Evolutionary conservation across 1,140 invertebrate genomes (phyloP), one percentile per base, ranked within the genome.

Genomic region (Asobara japonica): DNA sequence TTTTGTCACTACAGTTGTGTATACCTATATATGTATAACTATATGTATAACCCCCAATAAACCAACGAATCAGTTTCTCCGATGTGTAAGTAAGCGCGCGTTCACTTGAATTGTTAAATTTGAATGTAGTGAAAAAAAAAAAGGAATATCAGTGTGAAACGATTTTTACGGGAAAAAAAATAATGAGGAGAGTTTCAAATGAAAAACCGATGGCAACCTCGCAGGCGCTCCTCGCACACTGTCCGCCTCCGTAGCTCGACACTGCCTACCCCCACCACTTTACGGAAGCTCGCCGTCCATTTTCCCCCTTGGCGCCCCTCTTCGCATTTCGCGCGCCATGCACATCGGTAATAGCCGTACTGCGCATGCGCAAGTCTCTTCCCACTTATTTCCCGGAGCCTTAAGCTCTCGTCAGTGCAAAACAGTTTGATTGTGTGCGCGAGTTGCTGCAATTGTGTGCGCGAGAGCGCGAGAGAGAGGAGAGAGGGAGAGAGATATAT

Each of bases 161-260:
- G n/a, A 2, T 45, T 45, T 45, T 56, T 56, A 45, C 6, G n/a
- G 31, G 7, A 38, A 73, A 61, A 74, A 38, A 62, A 68, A 27
- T 18, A 22, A 65, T n/a, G n/a, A n/a, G n/a, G 69, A 69, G 30
- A 65, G 33, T 29, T 20, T 33, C 45, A 68, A 38, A 60, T 1
- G 33, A 5, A 41, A 30, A 25, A 67, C 30, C 76, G 78, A 82
- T 79, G 76, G 75, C 69, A 72, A 79, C 78, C 75, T 76, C 70
- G 74, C 79, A 80, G 76, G 64, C 69, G 77, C 76, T 78, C 77
- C 77, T 80, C 76, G 79, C 77, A 74, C 77, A 82, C 80, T 81
- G 79, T 36, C 27, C 36, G 64, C 64, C 48, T 72, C 66, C 31
- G 64, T 61, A 22, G 51, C 74, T 74, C 29, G 29, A 31, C 67